Percentiles rank a stretch among this genome's conserved stretches.
These are phyloP conservation scores for Eriosoma lanigerum DNA, from an alignment of 1,140 invertebrate genomes.

Conservation along the genomic window DNA sequence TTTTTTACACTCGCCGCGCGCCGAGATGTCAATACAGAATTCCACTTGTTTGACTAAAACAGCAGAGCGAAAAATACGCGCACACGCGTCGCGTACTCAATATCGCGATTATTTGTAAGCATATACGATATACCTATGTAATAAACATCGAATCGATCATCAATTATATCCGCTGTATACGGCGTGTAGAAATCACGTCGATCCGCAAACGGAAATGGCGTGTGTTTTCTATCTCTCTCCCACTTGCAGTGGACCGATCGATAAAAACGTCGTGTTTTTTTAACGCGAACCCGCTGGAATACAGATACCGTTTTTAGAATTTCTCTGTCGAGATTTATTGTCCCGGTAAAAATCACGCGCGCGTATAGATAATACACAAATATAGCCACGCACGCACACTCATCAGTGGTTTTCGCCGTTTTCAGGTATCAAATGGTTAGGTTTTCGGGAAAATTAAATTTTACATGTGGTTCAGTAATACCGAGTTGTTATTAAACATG, in stretches of 20 bases:
- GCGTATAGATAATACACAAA: background rate
- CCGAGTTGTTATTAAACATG: too few species aligned
- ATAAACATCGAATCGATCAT: background rate
- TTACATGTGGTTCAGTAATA: too few species aligned
- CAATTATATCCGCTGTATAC: conserved; percentile 2
- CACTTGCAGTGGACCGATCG: background rate
- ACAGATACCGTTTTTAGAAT: background rate
- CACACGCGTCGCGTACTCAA: background rate
- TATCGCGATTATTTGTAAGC: conserved; percentile 14
- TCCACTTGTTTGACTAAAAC: too few species aligned
- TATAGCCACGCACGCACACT: background rate
- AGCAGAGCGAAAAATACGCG: too few species aligned
- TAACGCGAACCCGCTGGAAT: background rate
- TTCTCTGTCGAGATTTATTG: background rate
- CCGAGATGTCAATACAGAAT: too few species aligned
- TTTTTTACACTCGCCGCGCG: too few species aligned
- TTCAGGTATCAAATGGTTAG: too few species aligned
- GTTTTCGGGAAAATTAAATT: too few species aligned
- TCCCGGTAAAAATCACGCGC: background rate
- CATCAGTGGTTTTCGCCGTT: too few species aligned
- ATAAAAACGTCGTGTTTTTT: background rate
- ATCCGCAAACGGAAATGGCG: conserved; percentile 5
- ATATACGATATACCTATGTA: background rate
- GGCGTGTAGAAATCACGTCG: background rate
- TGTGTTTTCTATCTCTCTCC: background rate